Conservation (phyloP, 2,888 invertebrate species). For the Criorhina ranunculi region DNA sequence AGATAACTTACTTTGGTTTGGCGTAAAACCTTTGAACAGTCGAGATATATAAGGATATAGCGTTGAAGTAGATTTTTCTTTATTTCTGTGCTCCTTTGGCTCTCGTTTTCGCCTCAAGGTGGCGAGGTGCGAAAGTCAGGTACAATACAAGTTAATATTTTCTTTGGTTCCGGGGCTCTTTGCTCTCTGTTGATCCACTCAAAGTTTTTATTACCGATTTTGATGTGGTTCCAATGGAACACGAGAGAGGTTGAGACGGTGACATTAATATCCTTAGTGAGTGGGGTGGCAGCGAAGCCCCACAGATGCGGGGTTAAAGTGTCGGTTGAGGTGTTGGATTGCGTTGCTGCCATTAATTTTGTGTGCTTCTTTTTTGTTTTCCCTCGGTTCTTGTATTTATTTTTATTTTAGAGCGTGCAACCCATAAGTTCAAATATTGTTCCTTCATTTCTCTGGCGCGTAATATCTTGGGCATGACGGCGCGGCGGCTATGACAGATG, state of each 20-base stretch:
- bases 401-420: constrained; percentile 62
- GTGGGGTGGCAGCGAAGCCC: constrained; percentile 20
- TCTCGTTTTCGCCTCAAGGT: constrained; percentile 18
- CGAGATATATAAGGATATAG: constrained; percentile 26
- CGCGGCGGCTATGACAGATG: constrained; percentile 7
- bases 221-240: constrained; percentile 64
- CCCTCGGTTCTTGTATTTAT: constrained; percentile 11
- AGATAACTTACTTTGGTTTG: constrained; percentile 70
- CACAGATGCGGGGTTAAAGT: constrained; percentile 39
- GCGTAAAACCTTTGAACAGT: constrained; percentile 69
- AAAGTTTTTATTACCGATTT: constrained; percentile 57
- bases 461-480: constrained; percentile 40
- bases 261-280: constrained; percentile 36
- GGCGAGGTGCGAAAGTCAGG: constrained; percentile 56
- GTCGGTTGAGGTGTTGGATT: constrained; percentile 52
- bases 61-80: constrained; percentile 34
- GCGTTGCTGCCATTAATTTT: constrained; percentile 27
- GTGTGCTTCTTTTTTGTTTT: background rate
- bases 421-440: constrained; percentile 70
- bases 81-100: background rate
- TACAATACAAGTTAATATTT: constrained; percentile 74
- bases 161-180: constrained; percentile 62
- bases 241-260: constrained; percentile 49
- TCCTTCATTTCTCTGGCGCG: constrained; percentile 58
- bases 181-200: constrained; percentile 60